phyloP scores from a whole-genome alignment of 2,113 vertebrate species.

The Leptobrachium ailaonicum region DNA sequence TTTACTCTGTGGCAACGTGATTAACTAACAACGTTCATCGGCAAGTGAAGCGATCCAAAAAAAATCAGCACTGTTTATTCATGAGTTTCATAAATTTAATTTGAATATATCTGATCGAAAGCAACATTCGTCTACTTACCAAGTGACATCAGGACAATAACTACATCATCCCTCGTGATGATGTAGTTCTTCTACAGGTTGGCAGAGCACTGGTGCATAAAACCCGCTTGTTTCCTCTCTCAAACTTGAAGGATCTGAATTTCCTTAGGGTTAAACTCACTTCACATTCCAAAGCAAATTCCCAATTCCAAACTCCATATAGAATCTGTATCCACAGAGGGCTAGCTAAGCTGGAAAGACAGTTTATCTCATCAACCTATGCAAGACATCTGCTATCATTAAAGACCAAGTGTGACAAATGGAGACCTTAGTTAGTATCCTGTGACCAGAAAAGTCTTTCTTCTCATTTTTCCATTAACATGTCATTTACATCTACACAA shows the following conservation, averaged over 20 bases:
- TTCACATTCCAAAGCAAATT: slow-evolving; percentile 22
- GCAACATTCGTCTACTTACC: slow-evolving; percentile 56
- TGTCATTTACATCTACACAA: background rate
- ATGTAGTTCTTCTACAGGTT: slow-evolving; percentile 47
- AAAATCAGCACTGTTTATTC: background rate
- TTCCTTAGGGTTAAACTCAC: slow-evolving; percentile 31
- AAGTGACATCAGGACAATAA: slow-evolving; percentile 51
- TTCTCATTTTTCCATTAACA: background rate
- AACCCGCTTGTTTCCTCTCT: slow-evolving; percentile 41
- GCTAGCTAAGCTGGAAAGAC: background rate
- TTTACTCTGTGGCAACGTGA: slow-evolving; percentile 24
- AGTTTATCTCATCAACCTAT: background rate
- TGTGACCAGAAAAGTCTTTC: background rate
- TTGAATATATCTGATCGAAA: background rate
- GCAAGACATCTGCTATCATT: background rate
- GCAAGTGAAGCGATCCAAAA: background rate
- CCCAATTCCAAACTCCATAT: background rate
- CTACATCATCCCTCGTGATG: slow-evolving; percentile 27
- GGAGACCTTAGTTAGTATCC: background rate
- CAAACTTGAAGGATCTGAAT: slow-evolving; percentile 41
- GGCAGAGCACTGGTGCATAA: slow-evolving; percentile 38
- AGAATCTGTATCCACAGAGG: background rate
- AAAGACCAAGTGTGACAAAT: background rate
- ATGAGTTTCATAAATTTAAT: background rate
- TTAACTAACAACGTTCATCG: background rate